Evolutionary conservation across 2,113 vertebrate genomes (phyloP).

Genomic region (Oncorhynchus clarkii): DNA sequence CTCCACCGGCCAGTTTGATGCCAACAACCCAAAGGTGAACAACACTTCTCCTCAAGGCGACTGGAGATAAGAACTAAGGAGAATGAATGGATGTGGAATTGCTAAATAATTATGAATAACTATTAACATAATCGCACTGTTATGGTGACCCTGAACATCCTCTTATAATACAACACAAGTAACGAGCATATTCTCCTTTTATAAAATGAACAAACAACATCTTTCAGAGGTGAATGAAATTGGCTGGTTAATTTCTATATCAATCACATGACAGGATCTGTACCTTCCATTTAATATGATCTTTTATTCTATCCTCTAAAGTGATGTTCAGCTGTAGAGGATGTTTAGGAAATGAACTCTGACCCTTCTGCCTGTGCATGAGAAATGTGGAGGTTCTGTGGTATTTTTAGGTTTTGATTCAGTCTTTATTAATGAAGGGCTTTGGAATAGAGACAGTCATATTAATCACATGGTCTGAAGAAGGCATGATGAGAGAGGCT

Average conservation of each 20-base stretch:
- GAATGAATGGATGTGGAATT: too few relatives aligned
- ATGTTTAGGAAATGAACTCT: conserved; percentile 6
- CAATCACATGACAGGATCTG: background rate
- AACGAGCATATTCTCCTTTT: too few relatives aligned
- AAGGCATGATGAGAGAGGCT: conserved; percentile 35
- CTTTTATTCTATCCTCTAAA: too few relatives aligned
- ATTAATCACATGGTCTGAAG: conserved; percentile 53
- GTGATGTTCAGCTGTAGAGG: background rate
- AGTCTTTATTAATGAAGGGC: conserved; percentile 56
- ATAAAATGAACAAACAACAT: too few relatives aligned
- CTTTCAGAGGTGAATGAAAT: too few relatives aligned
- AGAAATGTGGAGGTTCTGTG: conserved; percentile 25
- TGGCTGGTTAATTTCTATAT: too few relatives aligned
- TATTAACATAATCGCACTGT: too few relatives aligned
- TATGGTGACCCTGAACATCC: too few relatives aligned
- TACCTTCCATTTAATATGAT: too few relatives aligned
- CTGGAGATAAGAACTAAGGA: too few relatives aligned
- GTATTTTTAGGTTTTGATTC: conserved; percentile 46
- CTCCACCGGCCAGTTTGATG: conserved; percentile 93
- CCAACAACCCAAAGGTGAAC: conserved; percentile 93
- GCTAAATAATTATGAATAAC: too few relatives aligned
- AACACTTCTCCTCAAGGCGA: background rate
- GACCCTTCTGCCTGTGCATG: conserved; percentile 1
- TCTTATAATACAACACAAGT: too few relatives aligned
- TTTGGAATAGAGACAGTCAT: conserved; percentile 30